phyloP scores from a whole-genome alignment of 2,888 invertebrate genomes.

The Zaprionus bogoriensis region DNA sequence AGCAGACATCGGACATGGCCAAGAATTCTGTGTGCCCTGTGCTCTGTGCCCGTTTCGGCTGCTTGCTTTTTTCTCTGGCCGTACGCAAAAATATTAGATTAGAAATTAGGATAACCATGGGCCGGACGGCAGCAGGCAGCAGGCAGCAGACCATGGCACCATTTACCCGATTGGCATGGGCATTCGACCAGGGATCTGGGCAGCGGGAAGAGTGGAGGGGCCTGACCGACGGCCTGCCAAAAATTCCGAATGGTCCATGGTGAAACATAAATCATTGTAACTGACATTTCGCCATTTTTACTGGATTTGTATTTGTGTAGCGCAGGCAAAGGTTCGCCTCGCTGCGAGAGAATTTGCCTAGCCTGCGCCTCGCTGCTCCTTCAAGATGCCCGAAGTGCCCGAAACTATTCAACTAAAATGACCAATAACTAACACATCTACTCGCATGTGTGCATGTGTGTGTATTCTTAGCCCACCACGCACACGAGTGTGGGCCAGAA shows the following conservation, averaged over 20 bases:
- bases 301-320: conserved; percentile 54
- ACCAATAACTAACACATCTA: conserved; percentile 32
- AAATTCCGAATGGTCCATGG: conserved; percentile 74
- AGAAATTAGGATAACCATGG: conserved; percentile 72
- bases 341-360: conserved; percentile 38
- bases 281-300: conserved; percentile 80
- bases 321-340: conserved; percentile 25
- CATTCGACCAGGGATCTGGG: conserved; percentile 7
- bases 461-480: no score
- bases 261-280: conserved; percentile 81
- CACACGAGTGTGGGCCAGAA: no score
- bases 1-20: conserved; percentile 59
- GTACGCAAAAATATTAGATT: conserved; percentile 76
- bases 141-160: conserved; percentile 68
- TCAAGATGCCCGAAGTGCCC: conserved; percentile 26
- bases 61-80: conserved; percentile 14
- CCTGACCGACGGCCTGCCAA: conserved; percentile 59
- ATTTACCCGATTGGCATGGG: conserved; percentile 53
- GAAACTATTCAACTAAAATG: conserved; percentile 26
- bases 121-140: conserved; percentile 12
- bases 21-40: conserved; percentile 53
- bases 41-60: conserved; percentile 11
- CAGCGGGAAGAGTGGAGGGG: neutral
- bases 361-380: conserved; percentile 26
- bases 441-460: no score